Conservation (phyloP, 2,113 vertebrate species). For the Channa argus region DNA sequence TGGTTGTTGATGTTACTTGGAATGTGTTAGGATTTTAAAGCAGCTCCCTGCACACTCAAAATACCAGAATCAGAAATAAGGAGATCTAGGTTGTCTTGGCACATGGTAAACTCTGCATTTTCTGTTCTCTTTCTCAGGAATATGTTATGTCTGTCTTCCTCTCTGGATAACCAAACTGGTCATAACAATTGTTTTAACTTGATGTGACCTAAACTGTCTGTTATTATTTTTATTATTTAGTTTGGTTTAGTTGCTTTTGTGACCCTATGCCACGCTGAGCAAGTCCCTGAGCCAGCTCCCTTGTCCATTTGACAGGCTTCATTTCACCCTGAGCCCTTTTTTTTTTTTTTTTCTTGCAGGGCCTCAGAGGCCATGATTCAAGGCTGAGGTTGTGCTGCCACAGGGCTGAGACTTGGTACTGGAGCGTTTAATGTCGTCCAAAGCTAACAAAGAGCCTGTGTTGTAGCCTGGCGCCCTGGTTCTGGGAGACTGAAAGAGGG, state of each 20-base stretch:
- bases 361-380: slow-evolving; percentile 71
- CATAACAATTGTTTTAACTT: slow-evolving; percentile 70
- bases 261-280: slow-evolving; percentile 67
- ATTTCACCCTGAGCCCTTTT: slow-evolving; percentile 78
- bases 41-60: slow-evolving; percentile 35
- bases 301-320: slow-evolving; percentile 81
- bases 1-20: slow-evolving; percentile 68
- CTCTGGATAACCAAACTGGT: slow-evolving; percentile 66
- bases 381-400: slow-evolving; percentile 71
- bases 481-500: slow-evolving; percentile 78
- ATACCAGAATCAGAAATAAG: slow-evolving; percentile 41
- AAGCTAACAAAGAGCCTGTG: slow-evolving; percentile 79
- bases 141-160: slow-evolving; percentile 65
- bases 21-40: slow-evolving; percentile 59
- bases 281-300: slow-evolving; percentile 68
- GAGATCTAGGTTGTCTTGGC: slow-evolving; percentile 53
- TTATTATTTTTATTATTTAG: slow-evolving; percentile 35
- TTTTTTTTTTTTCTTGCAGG: slow-evolving; percentile 61
- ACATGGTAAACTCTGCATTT: slow-evolving; percentile 53
- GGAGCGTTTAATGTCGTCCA: slow-evolving; percentile 78
- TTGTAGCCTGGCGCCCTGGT: slow-evolving; percentile 73
- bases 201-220: slow-evolving; percentile 56
- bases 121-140: slow-evolving; percentile 56
- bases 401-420: slow-evolving; percentile 69
- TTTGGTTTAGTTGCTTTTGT: slow-evolving; percentile 46